Evolutionary conservation across 2,888 invertebrate genomes (phyloP), one percentile per base, ranked within the genome.

Genomic region (Heliconius charithonia): DNA sequence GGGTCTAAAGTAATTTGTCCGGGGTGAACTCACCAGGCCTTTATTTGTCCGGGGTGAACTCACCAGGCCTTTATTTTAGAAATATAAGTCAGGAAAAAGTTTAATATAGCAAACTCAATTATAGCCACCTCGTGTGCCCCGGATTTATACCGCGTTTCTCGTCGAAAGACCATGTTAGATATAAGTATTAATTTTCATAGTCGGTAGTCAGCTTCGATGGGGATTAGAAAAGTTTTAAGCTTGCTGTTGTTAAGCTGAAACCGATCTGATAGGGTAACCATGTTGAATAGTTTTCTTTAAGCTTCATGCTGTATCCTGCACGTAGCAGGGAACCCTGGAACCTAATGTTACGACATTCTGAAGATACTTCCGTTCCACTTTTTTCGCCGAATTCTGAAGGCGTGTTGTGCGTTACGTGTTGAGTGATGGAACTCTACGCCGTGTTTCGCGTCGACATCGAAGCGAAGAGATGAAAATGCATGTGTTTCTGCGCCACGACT

Each of bases 91-190:
- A 86, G 86, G 85, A 88, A 90, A 87, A 90, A 90, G 90, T 92
- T 92, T 90, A 91, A 91, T 91, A 91, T 89, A 88, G 90, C 90
- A 90, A 91, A 91, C 91, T 90, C 90, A 90, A 89, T 92, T 91
- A 90, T 86, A 86, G 86, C 85, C 86, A 84, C 84, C 88, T 89
- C 85, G 86, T 87, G 87, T 87, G 87, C 85, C 85, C 83, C 82
- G 84, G 86, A 86, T 89, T 89, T 88, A 88, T 88, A 66, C 74
- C 75, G 75, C 78, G 69, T 79, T 67, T 67, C 25, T 62, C 51
- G 25, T 69, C 4, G 1, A 9, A 9, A 45, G 41, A 2, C 41
- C 67, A 67, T 69, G 27, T 69, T 27, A 25, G 25, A 16, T 41
- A 16, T 41, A 69, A 45, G 69, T 25, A 69, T 45, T 69, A 69